Percentiles rank a stretch among this genome's conserved stretches.
phyloP scores from a whole-genome alignment of 1,140 invertebrate species.

The Calephelis virginiensis region DNA sequence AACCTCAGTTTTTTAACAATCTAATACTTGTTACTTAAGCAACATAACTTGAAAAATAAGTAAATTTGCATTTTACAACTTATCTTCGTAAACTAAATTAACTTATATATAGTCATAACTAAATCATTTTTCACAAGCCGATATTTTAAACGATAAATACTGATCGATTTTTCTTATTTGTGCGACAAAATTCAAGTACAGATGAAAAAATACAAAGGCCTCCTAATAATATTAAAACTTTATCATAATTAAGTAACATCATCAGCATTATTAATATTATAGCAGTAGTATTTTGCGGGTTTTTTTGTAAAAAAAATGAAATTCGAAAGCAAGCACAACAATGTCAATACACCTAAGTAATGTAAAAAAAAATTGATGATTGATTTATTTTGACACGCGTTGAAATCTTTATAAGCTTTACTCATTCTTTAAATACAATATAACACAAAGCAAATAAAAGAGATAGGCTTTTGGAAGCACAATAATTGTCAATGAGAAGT shows the following conservation, averaged over 20 bases:
- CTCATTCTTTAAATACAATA: too few species aligned
- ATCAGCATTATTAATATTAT: too few species aligned
- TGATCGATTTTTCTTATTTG: slow-evolving; percentile 8
- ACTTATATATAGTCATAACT: background rate
- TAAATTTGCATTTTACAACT: background rate
- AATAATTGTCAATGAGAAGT: background rate
- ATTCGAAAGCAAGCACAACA: too few species aligned
- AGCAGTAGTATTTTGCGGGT: too few species aligned
- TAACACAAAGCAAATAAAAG: background rate
- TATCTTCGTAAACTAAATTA: background rate
- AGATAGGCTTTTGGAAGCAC: background rate
- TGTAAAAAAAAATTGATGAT: too few species aligned
- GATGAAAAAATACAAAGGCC: background rate
- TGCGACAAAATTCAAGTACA: background rate
- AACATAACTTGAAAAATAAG: slow-evolving; percentile 7
- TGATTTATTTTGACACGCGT: too few species aligned
- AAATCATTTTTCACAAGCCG: slow-evolving; percentile 7
- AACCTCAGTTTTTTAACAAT: background rate
- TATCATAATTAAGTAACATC: too few species aligned
- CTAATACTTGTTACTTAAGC: slow-evolving; percentile 8
- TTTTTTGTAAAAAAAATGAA: too few species aligned
- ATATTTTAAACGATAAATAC: background rate
- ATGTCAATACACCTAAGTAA: too few species aligned
- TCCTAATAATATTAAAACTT: too few species aligned
- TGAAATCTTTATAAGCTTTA: too few species aligned